phyloP scores from a whole-genome alignment of 2,888 invertebrate genomes.

The Halictus ligatus region DNA sequence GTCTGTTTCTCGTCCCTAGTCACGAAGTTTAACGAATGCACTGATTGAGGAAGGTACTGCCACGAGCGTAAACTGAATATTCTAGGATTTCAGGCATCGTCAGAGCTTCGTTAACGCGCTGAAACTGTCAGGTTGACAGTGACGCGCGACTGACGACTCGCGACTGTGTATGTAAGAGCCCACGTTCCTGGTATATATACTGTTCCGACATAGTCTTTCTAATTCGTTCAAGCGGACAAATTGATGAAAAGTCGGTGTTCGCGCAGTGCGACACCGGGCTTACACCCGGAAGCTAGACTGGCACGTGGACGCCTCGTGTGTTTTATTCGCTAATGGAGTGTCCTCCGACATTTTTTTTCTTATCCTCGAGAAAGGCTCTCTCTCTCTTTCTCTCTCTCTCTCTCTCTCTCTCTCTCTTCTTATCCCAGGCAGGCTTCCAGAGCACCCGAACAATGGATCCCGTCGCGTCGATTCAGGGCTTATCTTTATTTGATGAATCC shows the following conservation, averaged over 20 bases:
- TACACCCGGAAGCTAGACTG: not conserved
- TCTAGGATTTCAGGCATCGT: not conserved
- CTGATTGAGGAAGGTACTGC: not conserved
- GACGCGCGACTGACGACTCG: not conserved
- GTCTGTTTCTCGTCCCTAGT: not conserved
- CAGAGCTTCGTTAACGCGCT: not conserved
- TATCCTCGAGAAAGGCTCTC: not conserved
- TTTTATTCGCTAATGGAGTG: not conserved
- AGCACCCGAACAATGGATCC: not conserved
- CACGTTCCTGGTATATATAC: not conserved
- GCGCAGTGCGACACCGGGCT: not conserved
- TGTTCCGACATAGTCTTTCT: not conserved
- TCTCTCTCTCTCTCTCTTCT: not conserved
- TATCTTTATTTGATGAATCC: not conserved
- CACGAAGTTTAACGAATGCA: not conserved
- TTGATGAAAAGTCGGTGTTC: not conserved
- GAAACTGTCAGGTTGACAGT: not conserved
- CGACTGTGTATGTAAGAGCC: not conserved
- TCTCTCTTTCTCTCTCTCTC: not conserved
- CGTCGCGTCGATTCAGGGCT: not conserved
- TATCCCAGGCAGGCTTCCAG: not conserved
- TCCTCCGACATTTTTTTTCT: not conserved
- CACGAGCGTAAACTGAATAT: not conserved
- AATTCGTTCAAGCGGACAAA: not conserved
- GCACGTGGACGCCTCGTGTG: not conserved